Base-by-base conservation (phyloP, 2,797 vertebrate species). In the Stomatorhinus walkeri region DNA sequence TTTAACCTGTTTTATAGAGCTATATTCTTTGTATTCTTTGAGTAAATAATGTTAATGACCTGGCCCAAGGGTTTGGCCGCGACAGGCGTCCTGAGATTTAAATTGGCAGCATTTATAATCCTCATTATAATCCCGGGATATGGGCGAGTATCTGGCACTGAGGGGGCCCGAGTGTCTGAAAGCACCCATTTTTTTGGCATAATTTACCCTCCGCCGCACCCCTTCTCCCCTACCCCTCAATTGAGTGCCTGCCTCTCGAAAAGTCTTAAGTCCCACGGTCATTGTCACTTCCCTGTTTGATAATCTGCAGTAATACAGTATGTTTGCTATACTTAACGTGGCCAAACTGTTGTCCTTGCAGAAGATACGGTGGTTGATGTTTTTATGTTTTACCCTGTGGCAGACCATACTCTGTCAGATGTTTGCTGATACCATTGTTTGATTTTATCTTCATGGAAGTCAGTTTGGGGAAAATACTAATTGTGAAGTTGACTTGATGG, bases 391-490 rank as follows among this genome's bases (percentile, higher is more conserved):
- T 36, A 36, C 1, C 1, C 64, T 36, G 24, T 68, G 12, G 64
- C 64, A 32, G 28, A 72, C 36, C 64, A 36, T 12, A 64, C 61
- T 64, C 12, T 40, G 68, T 76, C 32, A 19, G 9, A 84, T 51
- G n/a, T 51, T 49, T 85, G 22, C 24, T 85, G 22, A 51, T 52
- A 22, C 14, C 32, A 32, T 85, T 85, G 16, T 85, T 28, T 85
- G 48, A 51, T 28, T 85, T 85, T 51, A 49, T 85, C 46, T 85
- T 85, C 6, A 85, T 52, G 83, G n/a, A 85, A 51, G 22, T 85
- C 48, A 85, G 83, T 85, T 85, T 85, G 83, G 83, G 83, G 83
- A 24, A 49, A 85, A 14, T 52, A 52, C 83, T 85, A 24, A 48
- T 32, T 85, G 48, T 16, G 43, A 85, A 49, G 24, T 51, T 85